A percentile compares a stretch with the other conserved stretches of the same genome.
These are phyloP conservation scores for Girardinichthys multiradiatus DNA, from an alignment of 2,113 vertebrate genomes.

Conservation along the genomic window DNA sequence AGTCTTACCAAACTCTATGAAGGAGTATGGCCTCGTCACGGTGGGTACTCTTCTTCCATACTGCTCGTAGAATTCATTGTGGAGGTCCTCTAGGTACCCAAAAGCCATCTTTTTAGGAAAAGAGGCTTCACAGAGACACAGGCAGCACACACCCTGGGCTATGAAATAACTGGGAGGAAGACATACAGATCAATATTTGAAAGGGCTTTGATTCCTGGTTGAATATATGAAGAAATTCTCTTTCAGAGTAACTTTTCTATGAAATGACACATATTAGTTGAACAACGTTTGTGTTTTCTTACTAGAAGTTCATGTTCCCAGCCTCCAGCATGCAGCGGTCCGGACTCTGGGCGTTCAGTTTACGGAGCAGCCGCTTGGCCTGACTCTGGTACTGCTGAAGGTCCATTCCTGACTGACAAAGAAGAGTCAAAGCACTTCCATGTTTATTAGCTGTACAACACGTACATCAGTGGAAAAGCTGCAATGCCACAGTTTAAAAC, in stretches of 20 bases:
- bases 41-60: constrained; percentile 90
- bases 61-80: constrained; percentile 92
- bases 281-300: constrained; percentile 67
- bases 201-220: background rate
- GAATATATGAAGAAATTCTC: background rate
- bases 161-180: constrained; percentile 85
- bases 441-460: background rate
- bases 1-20: constrained; percentile 94
- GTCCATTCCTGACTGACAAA: constrained; percentile 88
- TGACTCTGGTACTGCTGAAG: constrained; percentile 97
- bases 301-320: constrained; percentile 93
- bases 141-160: constrained; percentile 91
- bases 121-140: constrained; percentile 90
- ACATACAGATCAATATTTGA: background rate
- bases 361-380: constrained; percentile 95
- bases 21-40: constrained; percentile 95
- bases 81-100: constrained; percentile 91
- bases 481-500: no score
- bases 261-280: background rate
- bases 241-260: background rate
- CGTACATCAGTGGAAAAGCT: no score
- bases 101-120: constrained; percentile 95
- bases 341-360: constrained; percentile 93
- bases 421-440: background rate
- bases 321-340: constrained; percentile 94